phyloP scores from a whole-genome alignment of 1,140 invertebrate genomes.

The Mycetomoellerius zeteki region DNA sequence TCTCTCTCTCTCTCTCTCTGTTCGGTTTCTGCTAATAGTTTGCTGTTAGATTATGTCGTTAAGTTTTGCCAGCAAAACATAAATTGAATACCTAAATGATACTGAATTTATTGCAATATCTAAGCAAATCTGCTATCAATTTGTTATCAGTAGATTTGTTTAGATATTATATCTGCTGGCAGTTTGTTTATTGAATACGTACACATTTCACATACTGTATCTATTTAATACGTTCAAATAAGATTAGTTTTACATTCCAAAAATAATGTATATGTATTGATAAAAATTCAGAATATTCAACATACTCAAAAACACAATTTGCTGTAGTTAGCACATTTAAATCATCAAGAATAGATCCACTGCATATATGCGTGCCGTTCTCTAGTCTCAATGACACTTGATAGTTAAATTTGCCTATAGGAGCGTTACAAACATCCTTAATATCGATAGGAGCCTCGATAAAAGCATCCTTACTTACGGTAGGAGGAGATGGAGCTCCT shows the following conservation, averaged over 20 bases:
- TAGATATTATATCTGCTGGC: too few relatives aligned
- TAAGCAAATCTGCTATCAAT: too few relatives aligned
- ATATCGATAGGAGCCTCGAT: not conserved
- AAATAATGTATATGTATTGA: not conserved
- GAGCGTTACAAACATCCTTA: constrained; percentile 14
- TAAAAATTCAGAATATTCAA: not conserved
- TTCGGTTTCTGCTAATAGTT: too few relatives aligned
- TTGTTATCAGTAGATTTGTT: too few relatives aligned
- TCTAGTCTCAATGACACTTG: constrained; percentile 14
- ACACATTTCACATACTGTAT: not conserved
- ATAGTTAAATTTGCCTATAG: not conserved
- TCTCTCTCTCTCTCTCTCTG: too few relatives aligned
- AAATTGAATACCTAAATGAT: too few relatives aligned
- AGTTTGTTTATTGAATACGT: not conserved
- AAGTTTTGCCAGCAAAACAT: too few relatives aligned
- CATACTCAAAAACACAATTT: not conserved
- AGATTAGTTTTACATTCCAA: not conserved
- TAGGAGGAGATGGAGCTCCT: not conserved
- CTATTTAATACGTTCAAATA: not conserved
- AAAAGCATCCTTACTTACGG: too few relatives aligned
- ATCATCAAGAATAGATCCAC: constrained; percentile 6
- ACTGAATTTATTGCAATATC: too few relatives aligned
- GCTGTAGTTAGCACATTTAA: constrained; percentile 11
- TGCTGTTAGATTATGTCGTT: too few relatives aligned
- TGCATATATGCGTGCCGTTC: not conserved